Conservation (phyloP, 2,888 invertebrate genomes). For the Lithophane socia region DNA sequence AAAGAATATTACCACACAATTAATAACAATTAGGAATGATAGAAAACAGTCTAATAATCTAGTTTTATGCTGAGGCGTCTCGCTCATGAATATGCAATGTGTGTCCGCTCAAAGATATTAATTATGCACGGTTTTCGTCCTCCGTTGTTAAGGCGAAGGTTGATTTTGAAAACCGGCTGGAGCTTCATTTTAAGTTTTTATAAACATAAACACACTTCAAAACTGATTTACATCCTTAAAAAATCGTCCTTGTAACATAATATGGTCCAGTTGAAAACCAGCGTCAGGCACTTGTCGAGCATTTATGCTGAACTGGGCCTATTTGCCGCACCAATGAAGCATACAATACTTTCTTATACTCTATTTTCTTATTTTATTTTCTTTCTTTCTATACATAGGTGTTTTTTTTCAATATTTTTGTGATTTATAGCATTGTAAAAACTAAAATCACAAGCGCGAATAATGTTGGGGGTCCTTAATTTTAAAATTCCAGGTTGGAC, state of each 20-base stretch:
- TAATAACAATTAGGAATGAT: slow-evolving; percentile 66
- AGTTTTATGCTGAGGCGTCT: slow-evolving; percentile 79
- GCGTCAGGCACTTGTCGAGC: too few species aligned
- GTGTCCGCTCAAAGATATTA: slow-evolving; percentile 84
- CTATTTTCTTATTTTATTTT: too few species aligned
- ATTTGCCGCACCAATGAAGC: too few species aligned
- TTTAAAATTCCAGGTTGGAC: background rate
- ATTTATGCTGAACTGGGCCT: too few species aligned
- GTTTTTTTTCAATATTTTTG: background rate
- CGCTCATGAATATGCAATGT: slow-evolving; percentile 83
- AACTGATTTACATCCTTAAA: too few species aligned
- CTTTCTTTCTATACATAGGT: background rate
- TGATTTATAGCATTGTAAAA: background rate
- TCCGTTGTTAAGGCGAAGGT: slow-evolving; percentile 73
- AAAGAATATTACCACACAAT: slow-evolving; percentile 41
- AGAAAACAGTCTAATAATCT: slow-evolving; percentile 77
- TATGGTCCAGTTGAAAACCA: too few species aligned
- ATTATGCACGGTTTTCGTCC: slow-evolving; percentile 84
- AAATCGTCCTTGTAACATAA: too few species aligned
- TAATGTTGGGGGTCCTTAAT: background rate
- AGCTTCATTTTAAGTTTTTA: slow-evolving; percentile 10
- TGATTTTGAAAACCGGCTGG: slow-evolving; percentile 12
- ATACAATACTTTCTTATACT: too few species aligned
- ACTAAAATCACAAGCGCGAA: background rate
- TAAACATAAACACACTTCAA: too few species aligned